These are phyloP conservation scores for Diadema setosum DNA, from an alignment of 35 echinoderm and acorn worm species.

Conservation along the genomic window DNA sequence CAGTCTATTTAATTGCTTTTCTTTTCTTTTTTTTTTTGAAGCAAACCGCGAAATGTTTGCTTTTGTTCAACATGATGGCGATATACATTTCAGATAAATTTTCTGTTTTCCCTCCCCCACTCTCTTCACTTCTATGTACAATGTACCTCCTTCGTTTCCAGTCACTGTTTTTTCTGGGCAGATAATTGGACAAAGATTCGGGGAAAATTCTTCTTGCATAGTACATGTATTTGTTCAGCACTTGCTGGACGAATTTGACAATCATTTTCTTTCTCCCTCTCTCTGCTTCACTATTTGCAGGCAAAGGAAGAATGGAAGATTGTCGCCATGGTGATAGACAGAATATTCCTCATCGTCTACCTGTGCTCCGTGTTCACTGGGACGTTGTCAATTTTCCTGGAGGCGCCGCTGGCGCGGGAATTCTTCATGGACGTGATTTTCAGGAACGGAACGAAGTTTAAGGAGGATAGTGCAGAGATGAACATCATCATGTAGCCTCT, in stretches of 20 bases:
- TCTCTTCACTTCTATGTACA: no score
- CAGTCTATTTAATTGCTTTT: no score
- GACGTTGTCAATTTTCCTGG: conserved; percentile 67
- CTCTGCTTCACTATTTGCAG: background rate
- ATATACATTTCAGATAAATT: no score
- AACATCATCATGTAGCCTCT: background rate
- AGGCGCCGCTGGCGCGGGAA: conserved; percentile 87
- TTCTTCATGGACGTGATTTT: conserved; percentile 65
- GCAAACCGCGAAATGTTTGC: no score
- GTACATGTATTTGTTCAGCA: no score
- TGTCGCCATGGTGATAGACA: conserved; percentile 92
- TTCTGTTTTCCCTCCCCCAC: no score
- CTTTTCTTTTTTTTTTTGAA: no score
- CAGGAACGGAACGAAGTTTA: background rate
- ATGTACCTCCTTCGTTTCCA: no score
- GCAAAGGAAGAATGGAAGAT: conserved; percentile 85
- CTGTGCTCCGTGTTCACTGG: conserved; percentile 64
- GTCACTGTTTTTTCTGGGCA: no score
- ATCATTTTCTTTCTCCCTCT: background rate
- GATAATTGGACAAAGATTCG: no score
- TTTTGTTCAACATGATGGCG: no score
- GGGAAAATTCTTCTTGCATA: no score
- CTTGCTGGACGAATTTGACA: background rate
- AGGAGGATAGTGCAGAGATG: background rate
- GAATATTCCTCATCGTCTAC: conserved; percentile 93